Conservation (phyloP, 2,113 vertebrate species). For the Notarius quadriscutis region DNA sequence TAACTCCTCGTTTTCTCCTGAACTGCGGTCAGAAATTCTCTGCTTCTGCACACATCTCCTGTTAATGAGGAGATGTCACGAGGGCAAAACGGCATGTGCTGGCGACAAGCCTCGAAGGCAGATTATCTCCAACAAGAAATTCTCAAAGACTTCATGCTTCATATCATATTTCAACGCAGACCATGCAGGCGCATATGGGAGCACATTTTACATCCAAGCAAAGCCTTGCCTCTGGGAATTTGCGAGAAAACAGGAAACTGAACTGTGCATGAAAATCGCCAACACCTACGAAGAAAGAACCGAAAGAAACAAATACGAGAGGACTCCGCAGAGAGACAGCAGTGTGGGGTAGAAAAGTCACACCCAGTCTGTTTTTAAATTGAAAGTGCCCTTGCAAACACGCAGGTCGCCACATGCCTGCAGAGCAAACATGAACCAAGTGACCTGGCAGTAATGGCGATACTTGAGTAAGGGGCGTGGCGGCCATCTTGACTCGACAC, state of each 20-base stretch:
- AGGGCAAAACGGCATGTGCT: not conserved
- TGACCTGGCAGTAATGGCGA: slow-evolving; percentile 27
- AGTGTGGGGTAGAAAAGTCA: slow-evolving; percentile 23
- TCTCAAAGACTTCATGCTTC: not conserved
- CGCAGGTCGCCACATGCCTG: slow-evolving; percentile 42
- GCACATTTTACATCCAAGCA: not conserved
- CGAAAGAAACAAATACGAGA: slow-evolving; percentile 28
- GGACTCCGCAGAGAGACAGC: not conserved
- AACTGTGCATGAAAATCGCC: not conserved
- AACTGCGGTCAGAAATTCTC: slow-evolving; percentile 37
- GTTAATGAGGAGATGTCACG: slow-evolving; percentile 54
- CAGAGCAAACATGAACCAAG: slow-evolving; percentile 48
- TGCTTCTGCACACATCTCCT: slow-evolving; percentile 28
- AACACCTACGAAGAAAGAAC: slow-evolving; percentile 31
- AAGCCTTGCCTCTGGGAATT: slow-evolving; percentile 1
- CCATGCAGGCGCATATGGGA: not conserved
- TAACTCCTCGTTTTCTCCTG: slow-evolving; percentile 8
- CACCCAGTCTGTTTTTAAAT: slow-evolving; percentile 45
- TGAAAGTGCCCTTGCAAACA: slow-evolving; percentile 47
- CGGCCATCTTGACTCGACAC: slow-evolving; percentile 23
- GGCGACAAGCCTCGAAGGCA: slow-evolving; percentile 27
- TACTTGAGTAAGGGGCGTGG: slow-evolving; percentile 49
- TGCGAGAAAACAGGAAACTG: slow-evolving; percentile 21
- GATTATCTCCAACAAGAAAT: not conserved
- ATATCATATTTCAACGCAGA: not conserved